Evolutionary conservation across 2,888 invertebrate species (phyloP).

Genomic region (Pseudoips prasinana): DNA sequence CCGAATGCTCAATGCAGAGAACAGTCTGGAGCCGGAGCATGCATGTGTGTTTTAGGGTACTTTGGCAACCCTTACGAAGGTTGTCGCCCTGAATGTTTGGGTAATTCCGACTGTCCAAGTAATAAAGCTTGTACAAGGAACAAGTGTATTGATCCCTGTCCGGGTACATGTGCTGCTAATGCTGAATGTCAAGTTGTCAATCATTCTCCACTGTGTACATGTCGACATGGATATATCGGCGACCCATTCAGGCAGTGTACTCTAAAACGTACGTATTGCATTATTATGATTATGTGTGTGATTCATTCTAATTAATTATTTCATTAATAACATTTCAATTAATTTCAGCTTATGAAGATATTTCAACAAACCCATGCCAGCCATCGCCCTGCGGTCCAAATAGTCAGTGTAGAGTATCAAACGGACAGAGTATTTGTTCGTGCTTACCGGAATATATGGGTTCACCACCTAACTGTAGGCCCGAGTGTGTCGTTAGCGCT

Average conservation of each 20-base stretch:
- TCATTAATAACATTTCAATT: not conserved
- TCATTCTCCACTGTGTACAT: conserved; percentile 86
- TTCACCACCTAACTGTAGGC: conserved; percentile 86
- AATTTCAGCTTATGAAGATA: conserved; percentile 53
- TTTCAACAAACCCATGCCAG: conserved; percentile 74
- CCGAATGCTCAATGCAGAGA: conserved; percentile 84
- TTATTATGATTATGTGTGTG: not conserved
- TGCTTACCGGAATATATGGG: conserved; percentile 86
- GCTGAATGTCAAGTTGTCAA: conserved; percentile 89
- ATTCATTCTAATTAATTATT: not conserved
- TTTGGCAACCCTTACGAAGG: conserved; percentile 91
- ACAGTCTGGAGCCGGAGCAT: conserved; percentile 83
- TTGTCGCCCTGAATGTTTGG: conserved; percentile 87
- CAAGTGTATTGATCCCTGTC: conserved; percentile 90
- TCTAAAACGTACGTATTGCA: conserved; percentile 50
- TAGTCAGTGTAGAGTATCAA: conserved; percentile 81
- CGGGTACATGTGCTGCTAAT: conserved; percentile 88
- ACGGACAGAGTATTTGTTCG: conserved; percentile 85
- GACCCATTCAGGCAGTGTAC: conserved; percentile 86
- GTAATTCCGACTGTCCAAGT: conserved; percentile 87
- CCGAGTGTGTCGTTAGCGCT: conserved; percentile 87
- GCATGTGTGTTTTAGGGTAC: conserved; percentile 86
- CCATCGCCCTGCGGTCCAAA: conserved; percentile 85
- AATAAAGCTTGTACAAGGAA: conserved; percentile 86
- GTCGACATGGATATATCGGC: conserved; percentile 85